Base-by-base conservation (phyloP, 1,140 invertebrate species). In the Lepidotrigona ventralis region DNA sequence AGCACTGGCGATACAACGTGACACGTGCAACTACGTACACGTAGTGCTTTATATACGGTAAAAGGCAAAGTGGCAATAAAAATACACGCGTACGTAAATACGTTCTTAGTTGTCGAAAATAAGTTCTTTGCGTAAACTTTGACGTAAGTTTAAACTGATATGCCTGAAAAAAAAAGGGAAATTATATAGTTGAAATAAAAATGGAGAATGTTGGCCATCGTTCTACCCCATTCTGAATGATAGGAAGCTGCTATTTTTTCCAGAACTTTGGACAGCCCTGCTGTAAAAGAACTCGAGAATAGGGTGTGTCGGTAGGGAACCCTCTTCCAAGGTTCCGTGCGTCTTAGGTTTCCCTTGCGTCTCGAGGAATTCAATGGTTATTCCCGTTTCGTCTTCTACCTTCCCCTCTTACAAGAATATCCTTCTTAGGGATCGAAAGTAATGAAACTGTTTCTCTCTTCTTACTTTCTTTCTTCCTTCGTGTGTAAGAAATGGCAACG, bases 371-470 rank as follows among this genome's bases (percentile, higher is more conserved):
- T 79, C 82, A 72, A 83, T 73, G 82, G 82, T 79, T 83, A 73
- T 79, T 83, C 82, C 82, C 77, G 76, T 83, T 79, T 72, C 82
- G 77, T 79, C 82, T 79, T 83, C 77, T 73, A 54, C 76, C 58
- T 71, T 83, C 68, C 77, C 77, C 76, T 66, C 77, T 79, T 72
- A 72, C 75, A 83, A 56, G 77, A 79, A 79, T 79, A 79, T 79
- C 82, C 77, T 79, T 83, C 82, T 83, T 73, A 58, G 83, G 79
- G 85, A 86, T 79, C 76, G 77, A 84, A 86, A 76, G 78, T 86
- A 86, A 84, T 81, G 85, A 86, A 86, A 86, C 83, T 80, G 82
- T 84, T 86, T 76, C 83, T 84, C 53, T 56, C 9, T n/a, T 53
- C n/a, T 56, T 17, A 5, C 19, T 53, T 23, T 39, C 23, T 14